Percentiles rank a stretch among this genome's conserved stretches.
Conservation (phyloP, 2,797 vertebrate species). For the Silurus lanzhouensis region DNA sequence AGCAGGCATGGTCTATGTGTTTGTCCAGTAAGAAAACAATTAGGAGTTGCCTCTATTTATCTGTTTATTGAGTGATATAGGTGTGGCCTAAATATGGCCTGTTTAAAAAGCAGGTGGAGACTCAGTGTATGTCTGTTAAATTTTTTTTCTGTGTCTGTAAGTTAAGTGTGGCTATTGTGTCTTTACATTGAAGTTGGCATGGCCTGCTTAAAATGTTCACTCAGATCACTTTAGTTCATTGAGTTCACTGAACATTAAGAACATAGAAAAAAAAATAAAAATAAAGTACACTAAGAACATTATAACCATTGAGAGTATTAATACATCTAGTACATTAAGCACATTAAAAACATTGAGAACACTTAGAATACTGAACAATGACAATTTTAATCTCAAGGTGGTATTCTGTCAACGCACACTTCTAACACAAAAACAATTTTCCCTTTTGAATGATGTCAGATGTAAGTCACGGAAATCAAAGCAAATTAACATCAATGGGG, state of each 20-base stretch:
- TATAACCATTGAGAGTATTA: not conserved
- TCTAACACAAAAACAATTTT: conserved; percentile 16
- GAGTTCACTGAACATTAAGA: not conserved
- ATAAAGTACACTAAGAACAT: not conserved
- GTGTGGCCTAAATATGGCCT: too few species aligned
- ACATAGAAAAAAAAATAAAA: not conserved
- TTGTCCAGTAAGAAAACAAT: not conserved
- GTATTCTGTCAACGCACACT: not conserved
- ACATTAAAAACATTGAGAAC: not conserved
- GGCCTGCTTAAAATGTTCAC: not conserved
- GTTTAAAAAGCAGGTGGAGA: too few species aligned
- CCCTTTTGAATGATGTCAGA: conserved; percentile 82
- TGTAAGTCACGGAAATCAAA: conserved; percentile 88
- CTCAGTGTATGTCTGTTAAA: too few species aligned
- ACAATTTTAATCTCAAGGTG: not conserved
- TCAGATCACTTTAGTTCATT: not conserved
- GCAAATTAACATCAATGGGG: conserved; percentile 85
- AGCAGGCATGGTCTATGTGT: not conserved
- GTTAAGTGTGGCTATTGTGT: too few species aligned
- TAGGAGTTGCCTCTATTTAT: too few species aligned
- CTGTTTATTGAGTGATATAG: too few species aligned
- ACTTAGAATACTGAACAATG: not conserved
- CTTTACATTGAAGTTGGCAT: too few species aligned
- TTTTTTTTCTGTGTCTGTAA: too few species aligned
- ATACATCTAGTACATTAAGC: not conserved